These are phyloP conservation scores for Baryphthengus martii DNA, from an alignment of 2,113 vertebrate species.

Conservation along the genomic window DNA sequence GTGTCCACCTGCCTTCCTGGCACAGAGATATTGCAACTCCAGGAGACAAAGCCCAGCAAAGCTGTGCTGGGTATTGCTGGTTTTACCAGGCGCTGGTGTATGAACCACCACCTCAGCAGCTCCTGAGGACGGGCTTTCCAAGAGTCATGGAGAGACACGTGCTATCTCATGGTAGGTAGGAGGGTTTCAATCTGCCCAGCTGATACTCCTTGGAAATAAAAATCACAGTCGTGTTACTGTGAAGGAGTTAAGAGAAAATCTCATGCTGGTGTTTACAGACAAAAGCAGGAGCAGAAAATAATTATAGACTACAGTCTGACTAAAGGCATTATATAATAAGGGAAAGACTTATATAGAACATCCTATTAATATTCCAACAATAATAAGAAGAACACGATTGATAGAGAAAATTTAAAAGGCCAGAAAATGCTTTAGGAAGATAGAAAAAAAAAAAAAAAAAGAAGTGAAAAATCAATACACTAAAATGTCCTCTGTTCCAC, in stretches of 20 bases:
- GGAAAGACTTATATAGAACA: background rate
- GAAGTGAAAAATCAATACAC: background rate
- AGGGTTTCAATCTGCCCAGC: background rate
- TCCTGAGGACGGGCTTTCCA: background rate
- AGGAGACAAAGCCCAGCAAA: background rate
- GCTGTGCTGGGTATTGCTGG: background rate
- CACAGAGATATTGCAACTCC: background rate
- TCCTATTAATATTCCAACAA: background rate
- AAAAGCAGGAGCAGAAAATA: background rate
- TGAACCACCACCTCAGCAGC: background rate
- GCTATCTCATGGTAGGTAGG: background rate
- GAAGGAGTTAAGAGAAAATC: background rate
- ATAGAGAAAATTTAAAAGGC: background rate
- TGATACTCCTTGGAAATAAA: background rate
- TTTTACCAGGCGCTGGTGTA: background rate
- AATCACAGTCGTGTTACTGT: background rate
- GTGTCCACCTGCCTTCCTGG: background rate
- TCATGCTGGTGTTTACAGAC: background rate
- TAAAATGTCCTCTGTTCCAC: background rate
- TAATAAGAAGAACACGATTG: background rate
- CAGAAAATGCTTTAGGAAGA: background rate
- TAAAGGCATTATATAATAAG: background rate
- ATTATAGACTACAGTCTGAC: background rate
- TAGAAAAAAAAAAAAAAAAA: background rate
- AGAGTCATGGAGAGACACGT: rapidly evolving